A percentile compares a stretch with the other conserved stretches of the same genome.
phyloP scores from a whole-genome alignment of 2,113 vertebrate genomes.

The Callithrix jacchus region DNA sequence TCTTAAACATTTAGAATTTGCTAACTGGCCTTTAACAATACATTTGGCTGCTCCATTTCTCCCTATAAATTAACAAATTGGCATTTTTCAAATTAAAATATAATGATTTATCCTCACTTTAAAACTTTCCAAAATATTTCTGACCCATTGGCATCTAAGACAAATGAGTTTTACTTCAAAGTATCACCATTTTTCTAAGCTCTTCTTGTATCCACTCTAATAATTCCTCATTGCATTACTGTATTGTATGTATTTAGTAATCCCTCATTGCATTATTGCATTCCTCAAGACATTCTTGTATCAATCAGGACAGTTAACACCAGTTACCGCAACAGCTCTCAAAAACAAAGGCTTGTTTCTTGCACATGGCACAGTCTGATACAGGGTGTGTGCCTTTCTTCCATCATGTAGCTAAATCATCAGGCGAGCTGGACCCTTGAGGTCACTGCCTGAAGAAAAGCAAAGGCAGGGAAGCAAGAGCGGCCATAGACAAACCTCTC shows the following conservation, averaged over 20 bases:
- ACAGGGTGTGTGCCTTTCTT: not conserved
- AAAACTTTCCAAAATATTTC: conserved; percentile 19
- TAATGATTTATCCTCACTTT: not conserved
- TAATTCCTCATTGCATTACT: not conserved
- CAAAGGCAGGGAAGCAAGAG: too few relatives aligned
- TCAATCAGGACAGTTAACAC: not conserved
- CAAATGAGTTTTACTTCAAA: not conserved
- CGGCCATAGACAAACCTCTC: too few relatives aligned
- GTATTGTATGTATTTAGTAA: too few relatives aligned
- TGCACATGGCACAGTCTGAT: not conserved
- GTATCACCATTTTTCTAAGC: not conserved
- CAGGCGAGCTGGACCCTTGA: not conserved
- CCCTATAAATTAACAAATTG: not conserved
- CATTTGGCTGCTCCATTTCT: not conserved
- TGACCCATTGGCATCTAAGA: not conserved
- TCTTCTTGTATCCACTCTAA: not conserved
- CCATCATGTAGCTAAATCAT: not conserved
- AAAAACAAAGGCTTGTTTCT: not conserved
- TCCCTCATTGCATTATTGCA: not conserved
- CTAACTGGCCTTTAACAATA: not conserved
- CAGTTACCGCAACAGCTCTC: not conserved
- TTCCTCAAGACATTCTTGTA: not conserved
- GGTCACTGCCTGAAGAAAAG: not conserved
- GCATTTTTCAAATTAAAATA: not conserved
- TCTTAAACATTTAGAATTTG: not conserved